Base-by-base conservation (phyloP, 2,888 invertebrate species). In the Epinotia demarniana region DNA sequence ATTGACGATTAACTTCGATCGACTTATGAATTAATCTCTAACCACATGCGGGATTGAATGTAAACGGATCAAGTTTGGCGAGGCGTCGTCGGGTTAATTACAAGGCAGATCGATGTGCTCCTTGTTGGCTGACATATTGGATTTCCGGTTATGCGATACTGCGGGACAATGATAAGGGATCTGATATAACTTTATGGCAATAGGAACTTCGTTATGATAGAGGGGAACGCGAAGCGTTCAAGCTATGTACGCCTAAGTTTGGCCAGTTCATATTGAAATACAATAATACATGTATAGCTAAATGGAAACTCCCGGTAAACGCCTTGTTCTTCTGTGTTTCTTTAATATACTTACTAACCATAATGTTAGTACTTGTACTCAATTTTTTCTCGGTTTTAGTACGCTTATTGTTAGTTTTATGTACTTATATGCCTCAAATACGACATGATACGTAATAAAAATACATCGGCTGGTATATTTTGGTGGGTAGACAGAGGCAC, bases 61-160 rank as follows among this genome's bases (percentile, higher is more conserved):
- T 67, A 64, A 70, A 53, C 70, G 58, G 74, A 74, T 74, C 64
- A 61, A 19, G 75, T 67, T 61, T 61, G 69, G 62, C 66, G 62
- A 68, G 62, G 33, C 23, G 53, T 60, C 75, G 60, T 53, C 58
- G 64, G 55, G 75, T 71, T 75, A 71, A 75, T 75, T 75, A 75
- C 60, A 57, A 46, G 19, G 16, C 19, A 68, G 71, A 71, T 72
- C 67, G 75, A 75, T 72, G 66, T 66, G 58, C 27, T 63, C 63
- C 75, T 70, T 70, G 63, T 63, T 66, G 75, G 27, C 69, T 46
- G 64, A 70, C 55, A 55, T 70, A 55, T 75, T 66, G 66, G 18
- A 61, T 75, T 39, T 69, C 58, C 74, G 63, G n/a, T 43, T 67
- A 74, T 67, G 53, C 62, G 70, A 75, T 43, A 62, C 72, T n/a